Evolutionary conservation across 2,113 vertebrate species (phyloP).

Genomic region (Dicaeum eximium): DNA sequence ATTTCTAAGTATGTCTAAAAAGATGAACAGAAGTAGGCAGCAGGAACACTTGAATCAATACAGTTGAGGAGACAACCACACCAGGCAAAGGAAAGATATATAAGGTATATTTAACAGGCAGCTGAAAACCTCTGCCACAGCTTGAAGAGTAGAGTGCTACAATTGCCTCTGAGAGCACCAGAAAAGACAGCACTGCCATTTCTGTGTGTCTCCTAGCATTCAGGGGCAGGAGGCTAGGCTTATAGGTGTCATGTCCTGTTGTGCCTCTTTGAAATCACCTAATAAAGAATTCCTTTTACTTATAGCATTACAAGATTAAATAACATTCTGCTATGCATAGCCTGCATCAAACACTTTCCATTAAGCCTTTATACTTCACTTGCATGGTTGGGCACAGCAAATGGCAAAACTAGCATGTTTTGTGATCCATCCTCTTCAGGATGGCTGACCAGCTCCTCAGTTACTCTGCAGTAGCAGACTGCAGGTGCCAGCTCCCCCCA

Average conservation of each 20-base stretch:
- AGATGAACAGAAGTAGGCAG: not conserved
- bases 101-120: not conserved
- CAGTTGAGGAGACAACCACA: not conserved
- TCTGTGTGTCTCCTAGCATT: rapidly evolving
- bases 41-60: not conserved
- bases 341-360: not conserved
- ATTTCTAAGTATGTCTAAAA: not conserved
- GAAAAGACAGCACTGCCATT: not conserved
- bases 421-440: not conserved
- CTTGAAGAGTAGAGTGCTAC: not conserved
- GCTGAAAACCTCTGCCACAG: not conserved
- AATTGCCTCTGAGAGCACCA: not conserved
- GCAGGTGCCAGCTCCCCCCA: no score
- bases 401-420: not conserved
- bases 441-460: not conserved
- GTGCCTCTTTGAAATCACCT: not conserved
- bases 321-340: not conserved
- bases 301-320: not conserved
- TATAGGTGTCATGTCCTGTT: no score
- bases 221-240: rapidly evolving
- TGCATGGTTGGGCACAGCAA: not conserved
- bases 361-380: not conserved
- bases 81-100: not conserved
- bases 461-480: not conserved
- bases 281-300: not conserved